Evolutionary conservation across 2,113 vertebrate species (phyloP), one percentile per base, ranked within the genome.

Genomic region (Paracanthobrama guichenoti): DNA sequence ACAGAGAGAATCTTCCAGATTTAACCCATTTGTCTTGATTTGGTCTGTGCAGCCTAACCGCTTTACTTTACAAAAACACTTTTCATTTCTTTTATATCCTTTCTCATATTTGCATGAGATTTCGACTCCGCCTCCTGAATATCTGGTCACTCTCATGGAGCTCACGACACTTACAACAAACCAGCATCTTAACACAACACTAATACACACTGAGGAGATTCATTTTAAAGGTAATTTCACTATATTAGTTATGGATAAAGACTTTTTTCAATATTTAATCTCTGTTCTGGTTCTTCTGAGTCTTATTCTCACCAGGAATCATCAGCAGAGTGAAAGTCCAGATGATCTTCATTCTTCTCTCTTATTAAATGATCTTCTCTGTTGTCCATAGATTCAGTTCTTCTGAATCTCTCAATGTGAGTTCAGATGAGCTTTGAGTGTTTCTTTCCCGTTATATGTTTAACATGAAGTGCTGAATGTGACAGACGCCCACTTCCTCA

Each of bases 41-140:
- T 1, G 3, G 8, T 77, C 46, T 14, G 6, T 0, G 67, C 77
- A 84, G 0, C 0, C 2, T 14, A 12, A 0, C 20, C 11, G 2
- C 24, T 44, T 11, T 6, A 10, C 31, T 24, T 31, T 85, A 75
- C 86, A 87, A 28, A 85, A 79, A 46, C 26, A 82, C 77, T 87
- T 87, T 0, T 0, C 6, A 5, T 69, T 31, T 35, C 1, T 12
- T 28, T 0, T 3, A 39, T 82, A 42, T 5, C 4, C 0, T 42
- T 11, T 0, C 11, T 28, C 12, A 62, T 62, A 62, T 62, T 4
- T 53, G 89, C 89, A 79, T 42, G 10, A 18, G 69, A 53, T 53
- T 0, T 1, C 18, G 48, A 53, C 48, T 53, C 14, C 48, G 4
- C 48, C 48, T 53, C 14, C 14, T 53, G 14, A 53, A 53, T 53